Conservation (phyloP, 2,888 invertebrate species). For the Lycocerus yunnanus region DNA sequence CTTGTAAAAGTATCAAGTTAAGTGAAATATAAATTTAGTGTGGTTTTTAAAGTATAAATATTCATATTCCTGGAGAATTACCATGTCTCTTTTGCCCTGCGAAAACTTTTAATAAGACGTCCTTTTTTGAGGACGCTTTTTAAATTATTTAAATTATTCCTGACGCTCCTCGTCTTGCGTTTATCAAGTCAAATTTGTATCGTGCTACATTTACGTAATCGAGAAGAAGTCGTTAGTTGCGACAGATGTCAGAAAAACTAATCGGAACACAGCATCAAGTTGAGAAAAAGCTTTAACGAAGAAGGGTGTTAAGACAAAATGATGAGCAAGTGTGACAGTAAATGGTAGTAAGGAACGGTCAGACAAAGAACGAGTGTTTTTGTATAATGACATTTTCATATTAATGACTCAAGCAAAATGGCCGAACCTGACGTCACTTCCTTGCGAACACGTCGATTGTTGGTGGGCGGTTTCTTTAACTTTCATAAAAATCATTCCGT, state of each 20-base stretch:
- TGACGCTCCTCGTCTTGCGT: neutral
- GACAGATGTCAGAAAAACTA: constrained; percentile 29
- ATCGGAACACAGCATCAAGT: constrained; percentile 31
- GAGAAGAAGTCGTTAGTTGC: constrained; percentile 23
- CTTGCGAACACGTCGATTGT: constrained; percentile 34
- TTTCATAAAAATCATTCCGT: constrained; percentile 1
- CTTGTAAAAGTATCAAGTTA: constrained; percentile 50
- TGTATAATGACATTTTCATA: constrained; percentile 48
- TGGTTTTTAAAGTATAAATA: constrained; percentile 46
- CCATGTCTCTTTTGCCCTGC: constrained; percentile 23
- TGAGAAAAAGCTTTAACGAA: constrained; percentile 41
- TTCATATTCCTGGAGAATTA: constrained; percentile 45
- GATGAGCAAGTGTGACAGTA: constrained; percentile 37
- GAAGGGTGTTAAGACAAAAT: constrained; percentile 41
- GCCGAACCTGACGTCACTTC: constrained; percentile 43
- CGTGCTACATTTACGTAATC: constrained; percentile 3
- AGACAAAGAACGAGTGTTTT: constrained; percentile 42
- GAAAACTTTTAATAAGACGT: constrained; percentile 14
- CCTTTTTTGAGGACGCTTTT: neutral
- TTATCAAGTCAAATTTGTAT: neutral
- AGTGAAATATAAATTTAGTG: constrained; percentile 51
- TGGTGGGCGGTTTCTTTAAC: constrained; percentile 32
- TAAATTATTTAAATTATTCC: neutral
- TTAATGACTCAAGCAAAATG: constrained; percentile 46
- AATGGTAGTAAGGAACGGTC: constrained; percentile 32